Evolutionary conservation across 2,797 vertebrate species (phyloP).

Genomic region (Muscicapa striata): DNA sequence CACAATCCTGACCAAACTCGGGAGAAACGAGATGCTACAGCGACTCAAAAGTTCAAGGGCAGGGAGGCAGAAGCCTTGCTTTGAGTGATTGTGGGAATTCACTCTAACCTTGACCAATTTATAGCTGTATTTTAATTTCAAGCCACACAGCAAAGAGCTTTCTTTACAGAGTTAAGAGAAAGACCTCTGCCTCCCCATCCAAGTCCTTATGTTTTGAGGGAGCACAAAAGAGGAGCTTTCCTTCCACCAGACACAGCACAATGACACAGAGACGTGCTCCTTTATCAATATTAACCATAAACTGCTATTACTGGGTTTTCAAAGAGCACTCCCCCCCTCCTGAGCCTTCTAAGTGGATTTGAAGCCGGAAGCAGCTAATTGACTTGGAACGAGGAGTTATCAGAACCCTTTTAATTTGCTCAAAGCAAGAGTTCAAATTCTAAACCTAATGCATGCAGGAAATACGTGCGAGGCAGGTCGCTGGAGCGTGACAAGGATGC

Average conservation of each 20-base stretch:
- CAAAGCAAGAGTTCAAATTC: background rate
- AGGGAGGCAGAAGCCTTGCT: background rate
- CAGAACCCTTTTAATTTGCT: slow-evolving; percentile 28
- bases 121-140: background rate
- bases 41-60: background rate
- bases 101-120: background rate
- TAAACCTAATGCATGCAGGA: background rate
- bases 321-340: background rate
- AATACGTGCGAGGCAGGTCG: background rate
- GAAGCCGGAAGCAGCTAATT: slow-evolving; percentile 43
- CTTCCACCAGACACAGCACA: background rate
- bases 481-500: background rate
- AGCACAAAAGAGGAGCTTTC: background rate
- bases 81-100: background rate
- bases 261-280: background rate
- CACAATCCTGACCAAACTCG: background rate
- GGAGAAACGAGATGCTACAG: background rate
- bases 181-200: background rate
- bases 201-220: background rate
- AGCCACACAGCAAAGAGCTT: background rate
- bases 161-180: background rate
- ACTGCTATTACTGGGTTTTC: background rate
- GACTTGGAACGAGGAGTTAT: background rate
- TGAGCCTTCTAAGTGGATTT: background rate
- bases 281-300: slow-evolving; percentile 13